These are phyloP conservation scores for Diarsia rubi DNA, from an alignment of 2,888 invertebrate species.

Conservation along the genomic window DNA sequence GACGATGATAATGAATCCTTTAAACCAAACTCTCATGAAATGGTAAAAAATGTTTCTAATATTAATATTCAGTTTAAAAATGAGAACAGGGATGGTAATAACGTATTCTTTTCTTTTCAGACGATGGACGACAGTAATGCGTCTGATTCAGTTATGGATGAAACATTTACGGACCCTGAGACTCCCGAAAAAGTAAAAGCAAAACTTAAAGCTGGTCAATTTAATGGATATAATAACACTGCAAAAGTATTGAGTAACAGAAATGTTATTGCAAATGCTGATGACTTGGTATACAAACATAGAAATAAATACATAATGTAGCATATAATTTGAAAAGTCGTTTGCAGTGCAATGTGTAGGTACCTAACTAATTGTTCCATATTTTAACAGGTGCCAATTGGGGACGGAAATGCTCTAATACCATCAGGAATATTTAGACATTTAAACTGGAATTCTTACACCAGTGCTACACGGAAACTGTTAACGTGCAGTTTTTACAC, in stretches of 20 bases:
- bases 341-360: neutral
- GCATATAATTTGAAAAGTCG: neutral
- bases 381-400: slow-evolving; percentile 72
- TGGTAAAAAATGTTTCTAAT: slow-evolving; percentile 19
- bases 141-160: slow-evolving; percentile 21
- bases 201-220: slow-evolving; percentile 33
- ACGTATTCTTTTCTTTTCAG: slow-evolving; percentile 32
- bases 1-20: slow-evolving; percentile 40
- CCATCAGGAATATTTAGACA: slow-evolving; percentile 76
- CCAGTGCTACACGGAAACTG: slow-evolving; percentile 88
- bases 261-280: slow-evolving; percentile 52
- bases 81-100: neutral
- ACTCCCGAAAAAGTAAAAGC: slow-evolving; percentile 30
- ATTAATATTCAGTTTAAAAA: neutral
- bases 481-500: slow-evolving; percentile 86
- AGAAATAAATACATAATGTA: neutral
- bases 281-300: slow-evolving; percentile 58
- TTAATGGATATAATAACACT: slow-evolving; percentile 26
- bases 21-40: slow-evolving; percentile 33
- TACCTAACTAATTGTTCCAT: neutral
- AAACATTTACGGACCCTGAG: slow-evolving; percentile 26
- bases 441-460: slow-evolving; percentile 89
- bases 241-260: slow-evolving; percentile 54
- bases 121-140: slow-evolving; percentile 31
- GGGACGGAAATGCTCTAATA: slow-evolving; percentile 73